These are phyloP conservation scores for Gadopsis marmoratus DNA, from an alignment of 2,797 vertebrate species.

Conservation along the genomic window DNA sequence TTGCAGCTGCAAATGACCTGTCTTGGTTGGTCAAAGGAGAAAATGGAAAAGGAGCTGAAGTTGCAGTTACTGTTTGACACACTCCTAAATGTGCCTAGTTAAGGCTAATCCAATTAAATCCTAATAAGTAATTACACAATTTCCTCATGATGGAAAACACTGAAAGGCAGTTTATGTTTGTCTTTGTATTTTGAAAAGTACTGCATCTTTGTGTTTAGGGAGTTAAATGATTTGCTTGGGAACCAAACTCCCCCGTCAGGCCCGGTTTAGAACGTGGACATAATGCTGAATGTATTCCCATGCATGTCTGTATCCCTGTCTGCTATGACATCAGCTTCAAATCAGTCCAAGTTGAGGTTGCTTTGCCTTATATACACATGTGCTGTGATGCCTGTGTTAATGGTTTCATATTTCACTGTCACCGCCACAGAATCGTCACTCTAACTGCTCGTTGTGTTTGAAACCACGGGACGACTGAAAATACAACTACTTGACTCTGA, in stretches of 20 bases:
- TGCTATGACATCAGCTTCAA: constrained; percentile 56
- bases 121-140: constrained; percentile 55
- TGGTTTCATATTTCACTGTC: constrained; percentile 8
- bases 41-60: background rate
- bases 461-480: constrained; percentile 7
- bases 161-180: constrained; percentile 33
- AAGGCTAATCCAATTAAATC: constrained; percentile 25
- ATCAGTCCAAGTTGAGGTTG: constrained; percentile 31
- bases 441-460: background rate
- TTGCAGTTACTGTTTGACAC: background rate
- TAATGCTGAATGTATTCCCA: constrained; percentile 48
- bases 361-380: constrained; percentile 20
- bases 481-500: constrained; percentile 13
- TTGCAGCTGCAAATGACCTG: background rate
- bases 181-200: constrained; percentile 42
- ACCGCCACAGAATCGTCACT: background rate
- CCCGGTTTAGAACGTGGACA: constrained; percentile 21
- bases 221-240: constrained; percentile 57
- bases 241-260: constrained; percentile 58
- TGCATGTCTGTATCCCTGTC: constrained; percentile 53
- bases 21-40: background rate
- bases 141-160: constrained; percentile 46
- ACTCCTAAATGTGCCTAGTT: background rate
- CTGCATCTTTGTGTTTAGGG: constrained; percentile 46
- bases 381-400: constrained; percentile 1